Conservation (phyloP, 2,888 invertebrate species). For the Erebia palarica region DNA sequence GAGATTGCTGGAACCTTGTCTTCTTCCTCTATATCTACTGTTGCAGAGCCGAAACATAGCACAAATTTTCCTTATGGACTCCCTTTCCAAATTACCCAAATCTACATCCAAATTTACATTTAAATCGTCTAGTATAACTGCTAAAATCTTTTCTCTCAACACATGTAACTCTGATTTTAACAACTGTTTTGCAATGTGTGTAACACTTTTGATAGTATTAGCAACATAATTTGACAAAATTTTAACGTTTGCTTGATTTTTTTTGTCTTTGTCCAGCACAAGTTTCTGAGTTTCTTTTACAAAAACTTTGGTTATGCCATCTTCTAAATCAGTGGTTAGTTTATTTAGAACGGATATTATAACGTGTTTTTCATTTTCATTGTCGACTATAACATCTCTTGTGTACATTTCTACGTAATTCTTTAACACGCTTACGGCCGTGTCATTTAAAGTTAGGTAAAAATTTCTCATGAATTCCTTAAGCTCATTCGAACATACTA, state of each 20-base stretch:
- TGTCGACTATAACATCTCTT: constrained; percentile 53
- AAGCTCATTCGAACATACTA: constrained; percentile 61
- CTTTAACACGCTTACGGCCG: constrained; percentile 51
- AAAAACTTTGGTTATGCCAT: constrained; percentile 47
- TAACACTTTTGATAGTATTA: constrained; percentile 42
- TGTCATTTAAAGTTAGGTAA: constrained; percentile 56
- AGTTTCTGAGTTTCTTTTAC: constrained; percentile 47
- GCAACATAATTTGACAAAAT: constrained; percentile 49
- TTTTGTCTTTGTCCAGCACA: constrained; percentile 49
- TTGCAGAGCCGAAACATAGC: constrained; percentile 57
- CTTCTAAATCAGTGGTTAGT: constrained; percentile 43
- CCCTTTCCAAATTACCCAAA: constrained; percentile 51
- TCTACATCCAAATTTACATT: constrained; percentile 55
- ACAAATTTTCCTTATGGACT: constrained; percentile 52
- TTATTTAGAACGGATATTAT: constrained; percentile 48
- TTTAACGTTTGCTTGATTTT: constrained; percentile 48
- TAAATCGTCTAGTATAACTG: constrained; percentile 57
- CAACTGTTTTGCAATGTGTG: constrained; percentile 39
- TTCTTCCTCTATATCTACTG: constrained; percentile 42
- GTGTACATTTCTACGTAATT: constrained; percentile 65
- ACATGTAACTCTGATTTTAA: constrained; percentile 41
- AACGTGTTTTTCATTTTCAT: constrained; percentile 45
- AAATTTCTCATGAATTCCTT: constrained; percentile 52
- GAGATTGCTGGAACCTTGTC: constrained; percentile 25
- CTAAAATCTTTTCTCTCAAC: constrained; percentile 43